These are phyloP conservation scores for Amia ocellicauda DNA, from an alignment of 2,113 vertebrate genomes.

Conservation along the genomic window DNA sequence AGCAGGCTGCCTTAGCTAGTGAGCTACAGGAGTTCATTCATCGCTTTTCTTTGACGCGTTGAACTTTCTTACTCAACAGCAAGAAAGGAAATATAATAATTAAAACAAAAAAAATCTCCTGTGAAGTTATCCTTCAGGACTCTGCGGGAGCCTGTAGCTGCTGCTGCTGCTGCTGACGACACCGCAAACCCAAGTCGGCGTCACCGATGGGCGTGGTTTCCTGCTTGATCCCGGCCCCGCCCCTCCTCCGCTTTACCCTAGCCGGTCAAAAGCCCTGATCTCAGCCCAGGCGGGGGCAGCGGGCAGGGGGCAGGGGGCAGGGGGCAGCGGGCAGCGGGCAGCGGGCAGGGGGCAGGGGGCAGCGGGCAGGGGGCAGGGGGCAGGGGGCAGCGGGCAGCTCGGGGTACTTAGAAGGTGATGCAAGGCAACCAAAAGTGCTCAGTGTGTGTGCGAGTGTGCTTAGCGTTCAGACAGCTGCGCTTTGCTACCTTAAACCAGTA, in stretches of 20 bases:
- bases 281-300: background rate
- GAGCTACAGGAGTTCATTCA: no score
- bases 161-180: constrained; percentile 11
- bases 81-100: constrained; percentile 19
- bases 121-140: constrained; percentile 40
- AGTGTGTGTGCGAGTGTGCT: background rate
- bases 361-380: constrained; percentile 26
- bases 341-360: no score
- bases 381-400: constrained; percentile 21
- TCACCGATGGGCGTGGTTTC: constrained; percentile 40
- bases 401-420: constrained; percentile 19
- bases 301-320: no score
- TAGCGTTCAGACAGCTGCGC: no score
- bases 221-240: constrained; percentile 37
- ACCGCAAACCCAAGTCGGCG: constrained; percentile 23
- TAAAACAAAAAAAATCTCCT: background rate
- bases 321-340: no score
- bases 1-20: constrained; percentile 37
- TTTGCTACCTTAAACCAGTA: no score
- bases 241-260: constrained; percentile 14
- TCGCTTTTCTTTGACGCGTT: constrained; percentile 42
- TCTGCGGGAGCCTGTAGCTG: constrained; percentile 6
- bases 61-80: constrained; percentile 30
- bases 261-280: constrained; percentile 27
- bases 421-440: background rate